These are phyloP conservation scores for Ladona fulva DNA, from an alignment of 1,140 invertebrate genomes.

Conservation along the genomic window DNA sequence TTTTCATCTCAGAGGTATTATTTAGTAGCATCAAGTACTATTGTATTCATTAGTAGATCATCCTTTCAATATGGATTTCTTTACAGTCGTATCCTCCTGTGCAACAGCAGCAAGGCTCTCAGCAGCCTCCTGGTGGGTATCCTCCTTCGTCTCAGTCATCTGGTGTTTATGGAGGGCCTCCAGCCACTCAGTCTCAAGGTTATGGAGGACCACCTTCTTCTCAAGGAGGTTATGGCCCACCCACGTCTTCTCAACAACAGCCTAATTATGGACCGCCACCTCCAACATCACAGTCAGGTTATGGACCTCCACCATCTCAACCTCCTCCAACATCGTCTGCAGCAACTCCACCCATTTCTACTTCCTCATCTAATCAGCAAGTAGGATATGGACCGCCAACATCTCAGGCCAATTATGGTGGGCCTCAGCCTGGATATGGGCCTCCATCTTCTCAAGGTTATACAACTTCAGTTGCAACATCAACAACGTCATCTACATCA, in stretches of 20 bases:
- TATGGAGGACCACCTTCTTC: not conserved
- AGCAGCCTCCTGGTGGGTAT: not conserved
- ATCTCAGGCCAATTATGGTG: not conserved
- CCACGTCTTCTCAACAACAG: not conserved
- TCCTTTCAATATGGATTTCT: not conserved
- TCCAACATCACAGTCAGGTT: not conserved
- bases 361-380: not conserved
- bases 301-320: not conserved
- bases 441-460: not conserved
- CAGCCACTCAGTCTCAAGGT: not conserved
- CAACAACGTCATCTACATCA: not conserved
- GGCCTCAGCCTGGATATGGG: not conserved
- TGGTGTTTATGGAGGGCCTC: not conserved
- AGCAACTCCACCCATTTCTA: not conserved
- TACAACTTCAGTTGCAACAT: not conserved
- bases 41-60: no score
- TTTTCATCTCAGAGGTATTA: no score
- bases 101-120: not conserved
- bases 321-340: not conserved
- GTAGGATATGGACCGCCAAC: not conserved
- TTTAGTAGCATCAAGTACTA: no score
- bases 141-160: not conserved
- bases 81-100: not conserved
- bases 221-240: not conserved
- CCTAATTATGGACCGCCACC: not conserved